Conservation (phyloP, 2,888 invertebrate genomes). For the Aporophyla lueneburgensis region DNA sequence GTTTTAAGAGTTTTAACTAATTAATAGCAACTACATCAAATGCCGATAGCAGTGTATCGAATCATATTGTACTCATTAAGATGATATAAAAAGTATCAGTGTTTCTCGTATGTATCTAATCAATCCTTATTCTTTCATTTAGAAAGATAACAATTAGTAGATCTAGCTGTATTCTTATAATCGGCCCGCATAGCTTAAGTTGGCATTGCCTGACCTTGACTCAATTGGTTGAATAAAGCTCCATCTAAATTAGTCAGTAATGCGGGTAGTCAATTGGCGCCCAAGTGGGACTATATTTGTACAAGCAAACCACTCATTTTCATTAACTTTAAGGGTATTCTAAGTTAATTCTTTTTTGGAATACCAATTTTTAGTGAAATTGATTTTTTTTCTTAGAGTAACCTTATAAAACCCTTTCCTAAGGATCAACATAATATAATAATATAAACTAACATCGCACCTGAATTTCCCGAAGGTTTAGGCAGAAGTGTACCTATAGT, state of each 20-base stretch:
- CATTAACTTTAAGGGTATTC: not conserved
- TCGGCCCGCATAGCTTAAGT: constrained; percentile 21
- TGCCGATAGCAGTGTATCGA: no score
- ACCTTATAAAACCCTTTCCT: not conserved
- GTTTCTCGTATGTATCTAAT: not conserved
- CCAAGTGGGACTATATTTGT: constrained; percentile 42
- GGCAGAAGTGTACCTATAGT: no score
- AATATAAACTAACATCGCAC: no score
- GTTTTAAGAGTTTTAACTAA: no score
- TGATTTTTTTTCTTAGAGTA: not conserved
- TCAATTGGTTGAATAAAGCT: constrained; percentile 21
- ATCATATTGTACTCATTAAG: not conserved
- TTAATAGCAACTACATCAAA: no score
- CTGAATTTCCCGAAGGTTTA: no score
- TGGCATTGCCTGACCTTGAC: constrained; percentile 9
- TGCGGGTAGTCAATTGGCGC: constrained; percentile 46
- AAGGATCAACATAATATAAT: no score
- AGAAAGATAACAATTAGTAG: constrained; percentile 8
- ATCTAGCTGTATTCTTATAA: constrained; percentile 24
- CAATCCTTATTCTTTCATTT: not conserved
- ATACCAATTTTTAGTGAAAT: not conserved
- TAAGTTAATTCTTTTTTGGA: not conserved
- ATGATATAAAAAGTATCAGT: not conserved
- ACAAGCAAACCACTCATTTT: not conserved
- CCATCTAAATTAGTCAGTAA: not conserved